Evolutionary conservation across 2,113 vertebrate genomes (phyloP).

Genomic region (Illadopsis cleaveri): DNA sequence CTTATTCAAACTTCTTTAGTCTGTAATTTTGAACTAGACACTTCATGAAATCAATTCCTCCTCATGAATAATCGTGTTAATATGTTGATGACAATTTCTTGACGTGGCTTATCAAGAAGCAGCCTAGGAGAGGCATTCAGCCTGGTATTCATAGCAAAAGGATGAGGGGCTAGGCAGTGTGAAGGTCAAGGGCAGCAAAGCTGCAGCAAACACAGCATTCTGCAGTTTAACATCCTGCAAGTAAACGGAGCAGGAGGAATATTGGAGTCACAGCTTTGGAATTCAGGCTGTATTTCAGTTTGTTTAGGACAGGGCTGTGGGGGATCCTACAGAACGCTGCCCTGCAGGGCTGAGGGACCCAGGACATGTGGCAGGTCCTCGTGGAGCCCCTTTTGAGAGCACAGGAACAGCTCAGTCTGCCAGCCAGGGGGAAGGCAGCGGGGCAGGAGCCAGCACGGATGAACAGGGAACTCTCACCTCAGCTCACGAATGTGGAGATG

Average conservation of each 20-base stretch:
- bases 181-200: background rate
- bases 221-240: background rate
- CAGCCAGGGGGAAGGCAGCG: background rate
- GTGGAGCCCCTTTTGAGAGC: background rate
- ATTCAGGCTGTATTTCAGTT: background rate
- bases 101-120: background rate
- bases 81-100: background rate
- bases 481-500: background rate
- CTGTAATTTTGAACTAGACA: background rate
- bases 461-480: background rate
- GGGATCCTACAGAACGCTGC: background rate
- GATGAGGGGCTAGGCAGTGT: background rate
- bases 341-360: background rate
- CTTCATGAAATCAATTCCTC: background rate
- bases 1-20: slow-evolving; percentile 10
- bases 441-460: background rate
- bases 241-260: background rate
- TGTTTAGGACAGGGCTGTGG: background rate
- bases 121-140: background rate
- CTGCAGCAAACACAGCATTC: background rate
- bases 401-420: background rate
- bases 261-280: background rate
- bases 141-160: background rate
- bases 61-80: background rate
- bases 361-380: background rate